phyloP scores from a whole-genome alignment of 1,140 invertebrate species.

The Hylaeus volcanicus region DNA sequence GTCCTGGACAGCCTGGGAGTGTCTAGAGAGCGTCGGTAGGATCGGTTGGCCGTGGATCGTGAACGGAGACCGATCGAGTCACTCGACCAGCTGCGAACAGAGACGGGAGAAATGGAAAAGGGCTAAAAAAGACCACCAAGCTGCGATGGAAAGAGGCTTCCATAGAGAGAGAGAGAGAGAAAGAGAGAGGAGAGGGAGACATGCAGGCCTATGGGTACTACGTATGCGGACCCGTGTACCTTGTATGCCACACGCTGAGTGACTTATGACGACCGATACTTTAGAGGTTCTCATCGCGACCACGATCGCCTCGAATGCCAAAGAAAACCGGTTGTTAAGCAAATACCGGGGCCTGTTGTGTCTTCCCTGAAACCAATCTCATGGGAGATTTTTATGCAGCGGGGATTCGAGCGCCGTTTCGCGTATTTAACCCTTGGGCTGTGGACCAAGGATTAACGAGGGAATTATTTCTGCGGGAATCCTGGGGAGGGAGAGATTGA shows the following conservation, averaged over 20 bases:
- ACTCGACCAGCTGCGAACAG: not conserved
- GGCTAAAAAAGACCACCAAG: constrained; percentile 9
- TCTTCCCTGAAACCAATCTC: constrained; percentile 40
- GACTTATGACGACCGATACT: constrained; percentile 71
- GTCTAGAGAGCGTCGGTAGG: constrained; percentile 42
- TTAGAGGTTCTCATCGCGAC: constrained; percentile 66
- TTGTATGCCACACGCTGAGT: constrained; percentile 72
- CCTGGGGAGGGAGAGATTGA: too few species aligned
- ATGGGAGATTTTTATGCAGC: constrained; percentile 32
- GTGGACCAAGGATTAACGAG: too few species aligned
- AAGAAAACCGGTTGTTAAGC: constrained; percentile 48
- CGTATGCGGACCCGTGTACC: constrained; percentile 60
- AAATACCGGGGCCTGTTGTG: constrained; percentile 31
- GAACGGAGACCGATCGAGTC: not conserved
- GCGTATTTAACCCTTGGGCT: too few species aligned
- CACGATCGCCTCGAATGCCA: too few species aligned
- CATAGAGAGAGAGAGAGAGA: constrained; percentile 12
- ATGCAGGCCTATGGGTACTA: constrained; percentile 49
- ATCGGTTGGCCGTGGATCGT: constrained; percentile 34
- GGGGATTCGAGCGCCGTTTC: not conserved
- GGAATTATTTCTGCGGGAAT: too few species aligned
- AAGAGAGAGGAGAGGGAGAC: constrained; percentile 26
- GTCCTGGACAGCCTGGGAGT: constrained; percentile 64
- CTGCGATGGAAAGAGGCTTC: constrained; percentile 20
- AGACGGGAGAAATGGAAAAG: constrained; percentile 36